Evolutionary conservation across 2,113 vertebrate species (phyloP).

Genomic region (Apodemus sylvaticus): DNA sequence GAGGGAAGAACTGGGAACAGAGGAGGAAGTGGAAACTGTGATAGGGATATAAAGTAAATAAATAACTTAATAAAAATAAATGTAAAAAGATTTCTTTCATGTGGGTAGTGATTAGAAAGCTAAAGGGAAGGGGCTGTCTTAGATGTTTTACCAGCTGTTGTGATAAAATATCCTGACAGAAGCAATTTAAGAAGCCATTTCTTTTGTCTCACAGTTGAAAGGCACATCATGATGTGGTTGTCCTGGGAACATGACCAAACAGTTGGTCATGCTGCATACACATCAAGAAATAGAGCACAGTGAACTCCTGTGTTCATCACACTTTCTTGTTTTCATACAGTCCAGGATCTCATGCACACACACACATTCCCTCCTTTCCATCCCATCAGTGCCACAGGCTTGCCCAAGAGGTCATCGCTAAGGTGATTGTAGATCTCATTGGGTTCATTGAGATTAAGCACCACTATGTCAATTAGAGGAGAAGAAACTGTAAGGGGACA

Average conservation of each 20-base stretch:
- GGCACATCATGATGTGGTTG: neutral
- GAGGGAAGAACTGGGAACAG: too few species aligned
- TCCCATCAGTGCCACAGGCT: neutral
- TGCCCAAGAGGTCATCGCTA: neutral
- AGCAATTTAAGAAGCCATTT: neutral
- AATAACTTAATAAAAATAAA: too few species aligned
- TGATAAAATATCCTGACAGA: neutral
- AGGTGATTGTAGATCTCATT: neutral
- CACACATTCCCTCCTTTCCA: neutral
- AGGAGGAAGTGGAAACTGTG: too few species aligned
- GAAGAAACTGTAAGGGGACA: too few species aligned
- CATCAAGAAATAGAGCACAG: neutral
- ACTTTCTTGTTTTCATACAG: neutral
- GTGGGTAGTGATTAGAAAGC: neutral
- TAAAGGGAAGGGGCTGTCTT: accelerated
- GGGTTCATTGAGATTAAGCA: neutral
- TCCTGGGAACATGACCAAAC: neutral
- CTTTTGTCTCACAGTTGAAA: neutral
- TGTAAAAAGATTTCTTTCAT: neutral
- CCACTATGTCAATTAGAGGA: neutral
- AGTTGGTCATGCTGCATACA: neutral
- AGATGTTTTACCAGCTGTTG: neutral
- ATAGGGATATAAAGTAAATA: too few species aligned
- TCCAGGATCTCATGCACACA: neutral
- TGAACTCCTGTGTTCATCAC: neutral